Percentiles rank a stretch among this genome's conserved stretches.
These are phyloP conservation scores for Aspidiotus rigidus DNA, from an alignment of 2,888 invertebrate species.

Conservation along the genomic window DNA sequence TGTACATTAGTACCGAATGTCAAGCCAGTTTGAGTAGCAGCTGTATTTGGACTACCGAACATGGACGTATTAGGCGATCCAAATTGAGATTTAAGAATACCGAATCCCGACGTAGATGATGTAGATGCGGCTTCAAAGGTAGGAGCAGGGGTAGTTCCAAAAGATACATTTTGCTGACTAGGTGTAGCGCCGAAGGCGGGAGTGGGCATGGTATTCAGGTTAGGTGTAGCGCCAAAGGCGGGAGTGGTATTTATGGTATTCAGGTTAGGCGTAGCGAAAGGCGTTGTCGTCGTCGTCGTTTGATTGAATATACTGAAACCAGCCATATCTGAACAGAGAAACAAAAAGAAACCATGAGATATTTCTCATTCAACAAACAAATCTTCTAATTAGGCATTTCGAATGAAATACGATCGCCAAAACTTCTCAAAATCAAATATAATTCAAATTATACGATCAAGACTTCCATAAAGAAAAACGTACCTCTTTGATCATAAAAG, in stretches of 20 bases:
- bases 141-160: constrained; percentile 14
- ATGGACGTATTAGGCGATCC: constrained; percentile 5
- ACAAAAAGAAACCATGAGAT: too few species aligned
- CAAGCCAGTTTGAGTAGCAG: constrained; percentile 36
- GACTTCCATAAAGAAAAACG: too few species aligned
- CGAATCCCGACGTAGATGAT: constrained; percentile 12
- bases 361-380: too few species aligned
- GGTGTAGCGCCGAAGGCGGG: not conserved
- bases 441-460: too few species aligned
- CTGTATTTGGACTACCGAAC: constrained; percentile 38
- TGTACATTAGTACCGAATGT: constrained; percentile 34
- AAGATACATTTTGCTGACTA: constrained; percentile 17
- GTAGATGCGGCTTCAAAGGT: constrained; percentile 6
- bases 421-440: too few species aligned
- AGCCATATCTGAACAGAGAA: constrained; percentile 15
- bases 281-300: not conserved
- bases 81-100: constrained; percentile 7
- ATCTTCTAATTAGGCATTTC: too few species aligned
- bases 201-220: not conserved
- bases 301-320: constrained; percentile 19
- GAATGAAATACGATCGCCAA: too few species aligned
- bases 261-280: constrained; percentile 1
- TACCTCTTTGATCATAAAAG: too few species aligned
- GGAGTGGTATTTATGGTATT: not conserved
- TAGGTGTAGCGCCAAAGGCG: constrained; percentile 6